Conservation (phyloP, 1,140 invertebrate genomes). For the Manduca sexta region DNA sequence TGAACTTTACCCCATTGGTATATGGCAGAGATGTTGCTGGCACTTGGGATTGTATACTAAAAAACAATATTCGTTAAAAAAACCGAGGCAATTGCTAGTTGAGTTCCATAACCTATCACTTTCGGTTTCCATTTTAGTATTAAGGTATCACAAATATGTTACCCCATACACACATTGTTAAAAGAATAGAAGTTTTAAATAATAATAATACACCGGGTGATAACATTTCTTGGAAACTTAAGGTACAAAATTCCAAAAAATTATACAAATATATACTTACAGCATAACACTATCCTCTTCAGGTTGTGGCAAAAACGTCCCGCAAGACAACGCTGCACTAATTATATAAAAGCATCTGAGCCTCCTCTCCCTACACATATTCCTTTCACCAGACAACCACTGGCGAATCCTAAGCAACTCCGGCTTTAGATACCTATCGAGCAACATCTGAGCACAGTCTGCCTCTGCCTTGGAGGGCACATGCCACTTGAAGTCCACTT, state of each 20-base stretch:
- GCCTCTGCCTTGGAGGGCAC: slow-evolving; percentile 82
- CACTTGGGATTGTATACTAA: slow-evolving; percentile 51
- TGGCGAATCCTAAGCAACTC: slow-evolving; percentile 36
- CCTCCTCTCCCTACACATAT: slow-evolving; percentile 44
- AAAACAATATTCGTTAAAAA: slow-evolving; percentile 8
- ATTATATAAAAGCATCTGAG: slow-evolving; percentile 48
- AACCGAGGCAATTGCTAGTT: too few species aligned
- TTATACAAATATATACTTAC: slow-evolving; percentile 32
- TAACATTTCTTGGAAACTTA: too few species aligned
- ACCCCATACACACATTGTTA: too few species aligned
- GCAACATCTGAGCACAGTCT: slow-evolving; percentile 76
- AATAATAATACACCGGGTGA: too few species aligned
- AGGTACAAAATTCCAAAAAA: background rate
- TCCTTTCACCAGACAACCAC: slow-evolving; percentile 42
- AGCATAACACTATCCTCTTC: slow-evolving; percentile 37
- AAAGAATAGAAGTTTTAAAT: too few species aligned
- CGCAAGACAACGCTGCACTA: slow-evolving; percentile 34
- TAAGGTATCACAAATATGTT: too few species aligned
- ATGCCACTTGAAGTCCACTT: slow-evolving; percentile 85
- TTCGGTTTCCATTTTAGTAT: too few species aligned
- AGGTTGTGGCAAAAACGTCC: slow-evolving; percentile 42
- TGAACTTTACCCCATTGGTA: slow-evolving; percentile 27
- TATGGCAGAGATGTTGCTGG: slow-evolving; percentile 44
- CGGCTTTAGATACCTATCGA: slow-evolving; percentile 77
- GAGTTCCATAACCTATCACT: too few species aligned